Conservation (phyloP, 1,140 invertebrate genomes). For the Zophobas morio region DNA sequence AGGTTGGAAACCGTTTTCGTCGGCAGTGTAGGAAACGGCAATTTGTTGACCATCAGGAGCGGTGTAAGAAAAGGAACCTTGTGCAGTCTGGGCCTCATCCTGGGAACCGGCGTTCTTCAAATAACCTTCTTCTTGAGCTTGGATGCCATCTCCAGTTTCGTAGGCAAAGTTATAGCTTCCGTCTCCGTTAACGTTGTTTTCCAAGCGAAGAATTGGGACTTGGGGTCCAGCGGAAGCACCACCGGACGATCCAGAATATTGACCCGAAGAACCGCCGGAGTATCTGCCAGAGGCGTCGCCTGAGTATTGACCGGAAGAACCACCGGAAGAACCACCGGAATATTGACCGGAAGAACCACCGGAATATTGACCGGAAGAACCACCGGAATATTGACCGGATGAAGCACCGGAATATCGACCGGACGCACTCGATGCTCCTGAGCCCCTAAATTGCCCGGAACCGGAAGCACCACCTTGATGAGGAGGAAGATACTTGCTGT, state of each 20-base stretch:
- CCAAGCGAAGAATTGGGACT: constrained; percentile 67
- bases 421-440: background rate
- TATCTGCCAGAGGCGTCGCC: constrained; percentile 12
- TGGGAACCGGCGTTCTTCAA: constrained; percentile 66
- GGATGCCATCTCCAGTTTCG: constrained; percentile 71
- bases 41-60: constrained; percentile 62
- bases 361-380: constrained; percentile 19
- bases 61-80: constrained; percentile 64
- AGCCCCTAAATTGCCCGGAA: background rate
- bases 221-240: constrained; percentile 54
- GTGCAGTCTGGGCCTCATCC: constrained; percentile 59
- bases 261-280: constrained; percentile 41
- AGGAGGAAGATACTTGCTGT: constrained; percentile 75
- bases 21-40: constrained; percentile 70
- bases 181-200: constrained; percentile 49
- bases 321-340: constrained; percentile 17
- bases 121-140: constrained; percentile 63
- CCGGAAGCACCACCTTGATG: constrained; percentile 16
- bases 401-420: constrained; percentile 2
- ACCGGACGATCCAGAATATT: constrained; percentile 18
- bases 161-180: constrained; percentile 71
- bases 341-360: constrained; percentile 43
- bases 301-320: constrained; percentile 10
- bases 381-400: constrained; percentile 23
- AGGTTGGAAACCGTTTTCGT: constrained; percentile 78